Conservation (phyloP, 1,140 invertebrate genomes). For the Lepidurus arcticus region DNA sequence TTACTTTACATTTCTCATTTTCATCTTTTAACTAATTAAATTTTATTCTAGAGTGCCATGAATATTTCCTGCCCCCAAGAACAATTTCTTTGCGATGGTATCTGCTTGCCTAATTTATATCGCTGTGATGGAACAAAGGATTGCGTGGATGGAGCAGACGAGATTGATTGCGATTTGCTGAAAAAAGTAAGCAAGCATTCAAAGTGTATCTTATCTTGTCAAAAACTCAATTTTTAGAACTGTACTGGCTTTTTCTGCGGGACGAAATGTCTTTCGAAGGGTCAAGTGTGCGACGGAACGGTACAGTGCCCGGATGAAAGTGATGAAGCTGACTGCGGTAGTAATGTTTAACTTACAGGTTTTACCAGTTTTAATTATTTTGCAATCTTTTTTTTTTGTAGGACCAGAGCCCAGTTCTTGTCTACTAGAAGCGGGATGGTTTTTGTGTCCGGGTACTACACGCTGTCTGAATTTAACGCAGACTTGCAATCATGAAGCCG, state of each 20-base stretch:
- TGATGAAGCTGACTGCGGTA: not conserved
- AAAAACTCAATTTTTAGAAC: not conserved
- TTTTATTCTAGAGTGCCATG: not conserved
- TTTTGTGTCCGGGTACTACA: conserved; percentile 46
- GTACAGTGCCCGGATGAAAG: conserved; percentile 34
- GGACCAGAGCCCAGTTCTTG: not conserved
- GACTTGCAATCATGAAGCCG: conserved; percentile 49
- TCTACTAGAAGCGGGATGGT: conserved; percentile 35
- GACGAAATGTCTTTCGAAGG: conserved; percentile 44
- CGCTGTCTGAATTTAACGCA: conserved; percentile 49
- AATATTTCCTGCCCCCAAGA: not conserved
- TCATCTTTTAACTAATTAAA: not conserved
- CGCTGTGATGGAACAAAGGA: conserved; percentile 44
- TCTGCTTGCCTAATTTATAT: conserved; percentile 73
- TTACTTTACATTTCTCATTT: not conserved
- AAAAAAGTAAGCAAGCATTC: not conserved
- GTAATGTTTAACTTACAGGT: not conserved
- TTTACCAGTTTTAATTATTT: not conserved
- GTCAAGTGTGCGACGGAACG: conserved; percentile 61
- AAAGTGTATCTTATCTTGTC: not conserved
- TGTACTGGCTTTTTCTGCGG: conserved; percentile 18
- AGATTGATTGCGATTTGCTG: conserved; percentile 63
- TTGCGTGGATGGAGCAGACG: conserved; percentile 58
- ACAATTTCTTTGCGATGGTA: conserved; percentile 81
- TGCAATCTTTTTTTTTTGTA: not conserved